Base-by-base conservation (phyloP, 2,888 invertebrate species). In the Drosophila longiperda region DNA sequence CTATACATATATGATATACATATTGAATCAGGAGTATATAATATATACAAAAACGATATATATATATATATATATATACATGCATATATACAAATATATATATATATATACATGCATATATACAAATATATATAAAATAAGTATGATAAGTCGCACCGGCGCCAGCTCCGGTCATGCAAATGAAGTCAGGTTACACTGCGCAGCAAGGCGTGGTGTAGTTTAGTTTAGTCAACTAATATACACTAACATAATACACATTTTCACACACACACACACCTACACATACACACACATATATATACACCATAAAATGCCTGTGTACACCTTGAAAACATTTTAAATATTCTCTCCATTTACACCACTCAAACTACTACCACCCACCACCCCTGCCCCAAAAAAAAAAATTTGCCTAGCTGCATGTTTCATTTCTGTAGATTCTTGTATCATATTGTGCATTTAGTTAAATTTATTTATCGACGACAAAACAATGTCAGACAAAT, bases 1-100 rank as follows among this genome's bases (percentile, higher is more conserved):
- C 77, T 77, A 85, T 73, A 83, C 86, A 85, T 83, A 85, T 88
- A 81, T 79, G 66, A 83, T 81, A 81, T 86, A 88, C 87, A 86
- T 88, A 88, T 83, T 78, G 67, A 85, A 66, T 40, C 63, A 63
- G 63, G 53, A 69, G 71, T 61, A 78, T 67, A 66, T 58, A 73
- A 40, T 49, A 65, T 60, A 72, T 55, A 72, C 7, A 58, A 50
- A 29, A 29, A 45, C 32, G 42, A 77, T 49, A 62, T 62, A 71
- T 67, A 67, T 58, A 66, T 58, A 67, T 58, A 66, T 58, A 66
- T 63, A 68, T 58, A 49, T 38, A 70, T 48, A 65, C 50, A 63
- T 40, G 64, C 12, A 55, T 32, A 55, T 49, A 64, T 42, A 67
- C n/a, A 60, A 0, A 49, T 55, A 60, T 33, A 62, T 71, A 73